Evolutionary conservation across 2,113 vertebrate species (phyloP).

Genomic region (Campylorhamphus procurvoides): DNA sequence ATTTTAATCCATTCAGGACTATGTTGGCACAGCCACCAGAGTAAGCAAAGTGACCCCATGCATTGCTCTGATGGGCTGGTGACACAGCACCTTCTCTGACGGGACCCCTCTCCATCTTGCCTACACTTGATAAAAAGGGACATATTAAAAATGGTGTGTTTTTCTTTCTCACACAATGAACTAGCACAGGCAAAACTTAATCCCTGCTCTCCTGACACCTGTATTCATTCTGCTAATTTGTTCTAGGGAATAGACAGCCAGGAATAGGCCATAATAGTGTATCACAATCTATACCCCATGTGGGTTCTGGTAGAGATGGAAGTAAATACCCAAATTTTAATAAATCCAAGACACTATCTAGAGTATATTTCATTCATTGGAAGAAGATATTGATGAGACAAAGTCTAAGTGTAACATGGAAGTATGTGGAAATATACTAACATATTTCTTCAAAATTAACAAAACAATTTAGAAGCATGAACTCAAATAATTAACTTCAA

Average conservation of each 20-base stretch:
- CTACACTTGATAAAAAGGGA: background rate
- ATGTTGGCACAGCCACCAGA: background rate
- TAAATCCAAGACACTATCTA: background rate
- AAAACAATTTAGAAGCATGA: background rate
- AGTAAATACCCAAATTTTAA: background rate
- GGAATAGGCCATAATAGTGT: background rate
- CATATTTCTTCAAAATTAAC: background rate
- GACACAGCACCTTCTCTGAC: accelerated
- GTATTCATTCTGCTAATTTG: background rate
- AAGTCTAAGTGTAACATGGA: background rate
- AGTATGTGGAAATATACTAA: background rate
- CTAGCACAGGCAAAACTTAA: background rate
- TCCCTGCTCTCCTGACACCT: background rate
- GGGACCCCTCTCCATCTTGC: background rate
- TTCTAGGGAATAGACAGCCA: background rate
- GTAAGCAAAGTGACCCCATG: background rate
- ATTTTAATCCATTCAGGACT: background rate
- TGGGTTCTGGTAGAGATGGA: background rate
- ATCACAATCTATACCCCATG: background rate
- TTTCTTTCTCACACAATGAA: background rate
- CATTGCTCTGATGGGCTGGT: background rate
- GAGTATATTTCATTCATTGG: background rate
- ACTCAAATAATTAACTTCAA: background rate
- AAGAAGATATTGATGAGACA: background rate
- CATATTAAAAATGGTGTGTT: background rate